Conservation (phyloP, 2,113 vertebrate genomes). For the Semnopithecus entellus region DNA sequence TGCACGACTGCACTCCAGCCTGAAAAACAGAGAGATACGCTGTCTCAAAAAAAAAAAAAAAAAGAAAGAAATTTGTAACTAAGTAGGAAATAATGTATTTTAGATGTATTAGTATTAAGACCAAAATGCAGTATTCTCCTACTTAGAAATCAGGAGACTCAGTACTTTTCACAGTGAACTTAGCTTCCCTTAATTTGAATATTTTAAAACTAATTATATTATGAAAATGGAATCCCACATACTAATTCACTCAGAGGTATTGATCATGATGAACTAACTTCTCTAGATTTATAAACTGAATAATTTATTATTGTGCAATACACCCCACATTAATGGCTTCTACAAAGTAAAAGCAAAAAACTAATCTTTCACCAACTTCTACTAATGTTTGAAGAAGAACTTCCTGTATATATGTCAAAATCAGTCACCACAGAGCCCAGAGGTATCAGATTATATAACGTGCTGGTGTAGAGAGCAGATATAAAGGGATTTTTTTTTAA, state of each 20-base stretch:
- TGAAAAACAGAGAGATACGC: no score
- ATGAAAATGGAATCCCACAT: constrained; percentile 54
- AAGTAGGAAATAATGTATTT: constrained; percentile 53
- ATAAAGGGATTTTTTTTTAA: background rate
- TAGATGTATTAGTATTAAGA: constrained; percentile 59
- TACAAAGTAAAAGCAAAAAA: constrained; percentile 52
- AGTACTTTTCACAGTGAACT: constrained; percentile 30
- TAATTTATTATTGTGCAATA: constrained; percentile 58
- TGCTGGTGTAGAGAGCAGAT: background rate
- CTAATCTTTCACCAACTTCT: constrained; percentile 41
- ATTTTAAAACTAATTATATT: constrained; percentile 69
- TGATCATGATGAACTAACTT: constrained; percentile 66
- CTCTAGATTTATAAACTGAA: constrained; percentile 68
- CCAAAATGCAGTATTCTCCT: constrained; percentile 53
- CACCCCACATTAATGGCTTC: constrained; percentile 28
- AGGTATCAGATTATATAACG: constrained; percentile 29
- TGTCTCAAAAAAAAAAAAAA: no score
- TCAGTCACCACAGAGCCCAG: background rate
- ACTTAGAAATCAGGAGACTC: constrained; percentile 24
- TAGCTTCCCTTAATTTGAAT: constrained; percentile 68
- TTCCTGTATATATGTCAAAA: constrained; percentile 51
- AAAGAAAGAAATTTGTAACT: constrained; percentile 18
- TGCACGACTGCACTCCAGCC: no score
- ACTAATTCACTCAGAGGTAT: constrained; percentile 50
- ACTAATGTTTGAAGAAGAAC: constrained; percentile 40